Percentiles rank a stretch among this genome's conserved stretches.
phyloP scores from a whole-genome alignment of 2,888 invertebrate genomes.

The Kuschelorhynchus macadamiae region DNA sequence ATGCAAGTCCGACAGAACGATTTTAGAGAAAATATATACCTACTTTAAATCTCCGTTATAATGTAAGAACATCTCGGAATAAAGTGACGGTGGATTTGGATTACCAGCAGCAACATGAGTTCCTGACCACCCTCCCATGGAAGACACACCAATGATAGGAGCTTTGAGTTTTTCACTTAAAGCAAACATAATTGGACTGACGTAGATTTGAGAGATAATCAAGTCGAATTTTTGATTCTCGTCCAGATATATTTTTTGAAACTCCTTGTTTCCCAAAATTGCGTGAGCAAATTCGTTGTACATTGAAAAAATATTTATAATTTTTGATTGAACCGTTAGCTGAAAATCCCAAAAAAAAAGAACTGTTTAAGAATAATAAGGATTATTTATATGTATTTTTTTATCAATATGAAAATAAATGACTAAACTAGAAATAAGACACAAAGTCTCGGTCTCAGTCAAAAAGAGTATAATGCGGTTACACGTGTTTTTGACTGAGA shows the following conservation, averaged over 20 bases:
- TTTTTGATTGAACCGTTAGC: conserved; percentile 53
- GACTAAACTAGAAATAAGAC: too few species aligned
- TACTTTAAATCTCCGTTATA: conserved; percentile 53
- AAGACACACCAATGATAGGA: conserved; percentile 57
- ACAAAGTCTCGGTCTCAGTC: too few species aligned
- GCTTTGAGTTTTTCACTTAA: conserved; percentile 54
- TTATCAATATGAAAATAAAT: too few species aligned
- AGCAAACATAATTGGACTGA: conserved; percentile 56
- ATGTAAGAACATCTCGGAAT: conserved; percentile 59
- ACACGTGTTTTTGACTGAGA: too few species aligned
- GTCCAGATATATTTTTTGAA: conserved; percentile 56
- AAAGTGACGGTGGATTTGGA: conserved; percentile 56
- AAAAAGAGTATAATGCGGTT: too few species aligned
- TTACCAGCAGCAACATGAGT: conserved; percentile 58
- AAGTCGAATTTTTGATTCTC: conserved; percentile 56
- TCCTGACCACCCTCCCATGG: conserved; percentile 57
- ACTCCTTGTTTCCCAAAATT: conserved; percentile 54
- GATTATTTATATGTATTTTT: too few species aligned
- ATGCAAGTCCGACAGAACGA: too few species aligned
- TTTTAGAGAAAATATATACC: conserved; percentile 10
- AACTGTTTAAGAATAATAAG: too few species aligned
- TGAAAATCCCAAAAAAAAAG: too few species aligned
- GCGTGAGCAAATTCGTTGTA: conserved; percentile 54
- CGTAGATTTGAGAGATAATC: conserved; percentile 58
- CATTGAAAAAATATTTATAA: conserved; percentile 52